Evolutionary conservation across 2,113 vertebrate species (phyloP).

Genomic region (Vulpes lagopus): DNA sequence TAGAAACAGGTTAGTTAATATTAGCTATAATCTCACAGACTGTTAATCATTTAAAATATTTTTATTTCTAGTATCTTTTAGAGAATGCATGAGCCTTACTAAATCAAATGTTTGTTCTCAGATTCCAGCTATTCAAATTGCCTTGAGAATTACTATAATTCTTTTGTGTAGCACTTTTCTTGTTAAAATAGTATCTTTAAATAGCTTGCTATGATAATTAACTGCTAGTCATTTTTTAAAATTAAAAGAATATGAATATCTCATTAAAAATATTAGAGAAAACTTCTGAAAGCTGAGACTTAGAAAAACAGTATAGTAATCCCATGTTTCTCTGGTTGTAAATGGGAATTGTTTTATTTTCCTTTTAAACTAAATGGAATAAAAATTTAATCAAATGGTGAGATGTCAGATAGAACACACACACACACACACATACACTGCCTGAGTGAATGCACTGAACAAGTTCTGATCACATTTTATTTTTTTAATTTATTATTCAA

Average conservation of each 20-base stretch:
- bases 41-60: not conserved
- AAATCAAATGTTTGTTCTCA: constrained; percentile 36
- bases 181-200: not conserved
- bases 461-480: not conserved
- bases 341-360: not conserved
- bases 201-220: not conserved
- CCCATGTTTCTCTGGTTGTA: not conserved
- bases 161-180: not conserved
- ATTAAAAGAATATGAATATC: not conserved
- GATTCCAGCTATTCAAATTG: not conserved
- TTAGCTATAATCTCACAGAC: not conserved
- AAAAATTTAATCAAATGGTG: not conserved
- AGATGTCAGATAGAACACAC: not conserved
- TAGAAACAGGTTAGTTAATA: not conserved
- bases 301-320: not conserved
- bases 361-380: not conserved
- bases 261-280: constrained; percentile 9
- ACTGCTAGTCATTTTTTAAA: not conserved
- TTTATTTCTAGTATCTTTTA: not conserved
- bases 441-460: not conserved
- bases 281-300: not conserved
- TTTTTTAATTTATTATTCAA: not conserved
- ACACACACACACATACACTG: not conserved
- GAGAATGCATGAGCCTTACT: not conserved
- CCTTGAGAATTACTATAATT: not conserved